Base-by-base conservation (phyloP, 2,797 vertebrate genomes). In the Oreochromis mossambicus region DNA sequence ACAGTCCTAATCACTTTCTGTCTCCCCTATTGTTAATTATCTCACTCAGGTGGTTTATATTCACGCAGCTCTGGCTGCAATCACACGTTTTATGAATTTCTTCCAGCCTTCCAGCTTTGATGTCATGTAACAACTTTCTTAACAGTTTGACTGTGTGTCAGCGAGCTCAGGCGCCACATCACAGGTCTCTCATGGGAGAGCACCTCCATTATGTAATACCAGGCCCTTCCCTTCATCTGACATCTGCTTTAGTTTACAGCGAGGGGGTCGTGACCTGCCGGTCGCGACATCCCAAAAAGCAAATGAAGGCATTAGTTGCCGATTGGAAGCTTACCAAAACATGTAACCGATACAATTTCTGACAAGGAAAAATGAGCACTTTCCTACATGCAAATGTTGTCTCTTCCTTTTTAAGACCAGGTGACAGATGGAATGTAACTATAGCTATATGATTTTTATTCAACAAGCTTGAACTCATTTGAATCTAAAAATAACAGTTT, bases 211-310 rank as follows among this genome's bases (percentile, higher is more conserved):
- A 94, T 73, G 89, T 87, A 94, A 94, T 82, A 55, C 15, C 68
- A 26, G 77, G 38, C 88, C 66, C 52, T 75, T 84, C 75, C 54
- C 87, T 82, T 89, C 90, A 82, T 85, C 89, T 83, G 58, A 90
- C 93, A 95, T 94, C 92, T 95, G 94, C 91, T 93, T 92, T 76
- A 26, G 90, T 93, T 94, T 93, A 94, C 83, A 84, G 84, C 8
- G 43, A 21, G 54, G 26, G 66, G 85, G 89, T 85, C 70, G 12
- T 76, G 91, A 93, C 90, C 91, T 32, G 29, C 51, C 43, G 83
- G 56, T 85, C 85, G 11, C 85, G 79, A 56, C 92, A 86, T 90
- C 89, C 88, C 85, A 87, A 54, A 80, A 78, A 85, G 84, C 56
- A 7, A 80, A 73, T 24, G 17, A 80, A 88, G 86, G 55, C 79